Conservation (phyloP, 2,888 invertebrate species). For the Drosophila setosimentum region DNA sequence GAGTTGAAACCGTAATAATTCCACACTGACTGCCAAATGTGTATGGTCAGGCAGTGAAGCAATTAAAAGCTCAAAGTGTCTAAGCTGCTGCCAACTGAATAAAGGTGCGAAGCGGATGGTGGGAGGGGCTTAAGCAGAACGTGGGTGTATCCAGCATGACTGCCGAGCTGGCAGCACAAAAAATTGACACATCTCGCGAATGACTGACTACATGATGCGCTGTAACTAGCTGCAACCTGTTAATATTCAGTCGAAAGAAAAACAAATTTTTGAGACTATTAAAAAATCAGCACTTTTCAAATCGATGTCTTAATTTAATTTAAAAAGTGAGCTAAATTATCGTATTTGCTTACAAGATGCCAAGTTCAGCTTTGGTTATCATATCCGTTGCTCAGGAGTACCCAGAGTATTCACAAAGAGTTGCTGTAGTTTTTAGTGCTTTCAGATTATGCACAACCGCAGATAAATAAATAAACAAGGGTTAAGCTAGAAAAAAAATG, state of each 20-base stretch:
- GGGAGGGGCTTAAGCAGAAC: neutral
- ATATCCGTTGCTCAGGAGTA: neutral
- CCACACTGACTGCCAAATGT: slow-evolving; percentile 46
- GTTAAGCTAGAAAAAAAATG: neutral
- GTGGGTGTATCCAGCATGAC: slow-evolving; percentile 1
- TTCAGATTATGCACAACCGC: slow-evolving; percentile 36
- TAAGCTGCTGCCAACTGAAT: slow-evolving; percentile 49
- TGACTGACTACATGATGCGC: neutral
- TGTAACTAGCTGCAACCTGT: neutral
- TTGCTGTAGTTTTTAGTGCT: slow-evolving; percentile 21
- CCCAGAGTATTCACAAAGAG: neutral
- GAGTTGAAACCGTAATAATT: neutral
- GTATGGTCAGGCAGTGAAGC: slow-evolving; percentile 44
- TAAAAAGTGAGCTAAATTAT: too few relatives aligned
- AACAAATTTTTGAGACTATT: too few relatives aligned
- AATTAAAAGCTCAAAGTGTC: slow-evolving; percentile 56
- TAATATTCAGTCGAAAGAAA: too few relatives aligned
- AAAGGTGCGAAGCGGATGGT: neutral
- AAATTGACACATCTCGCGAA: neutral
- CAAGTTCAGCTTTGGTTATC: neutral
- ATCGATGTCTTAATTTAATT: neutral
- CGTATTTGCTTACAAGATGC: too few relatives aligned
- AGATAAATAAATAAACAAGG: slow-evolving; percentile 50
- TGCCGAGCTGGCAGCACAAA: slow-evolving; percentile 21
- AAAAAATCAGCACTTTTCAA: neutral